phyloP scores from a whole-genome alignment of 2,113 vertebrate species.

The Hippopotamus amphibius region DNA sequence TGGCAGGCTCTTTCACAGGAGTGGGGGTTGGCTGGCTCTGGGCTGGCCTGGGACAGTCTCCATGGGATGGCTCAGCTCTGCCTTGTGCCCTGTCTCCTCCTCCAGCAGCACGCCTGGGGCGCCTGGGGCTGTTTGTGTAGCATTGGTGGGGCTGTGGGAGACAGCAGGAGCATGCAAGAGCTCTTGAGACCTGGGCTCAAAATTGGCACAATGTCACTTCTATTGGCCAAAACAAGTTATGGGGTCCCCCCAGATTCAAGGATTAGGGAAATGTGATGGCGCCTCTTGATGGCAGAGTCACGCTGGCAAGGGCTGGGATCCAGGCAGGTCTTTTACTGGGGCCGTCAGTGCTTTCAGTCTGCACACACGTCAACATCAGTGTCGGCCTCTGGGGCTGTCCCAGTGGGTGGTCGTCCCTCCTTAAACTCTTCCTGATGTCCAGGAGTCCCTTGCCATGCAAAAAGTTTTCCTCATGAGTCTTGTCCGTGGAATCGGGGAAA shows the following conservation, averaged over 20 bases:
- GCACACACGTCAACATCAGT: background rate
- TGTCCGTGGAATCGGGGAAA: background rate
- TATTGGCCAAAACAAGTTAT: background rate
- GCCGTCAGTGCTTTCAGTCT: background rate
- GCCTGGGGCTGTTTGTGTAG: background rate
- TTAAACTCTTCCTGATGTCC: background rate
- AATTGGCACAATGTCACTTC: background rate
- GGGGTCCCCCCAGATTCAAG: background rate
- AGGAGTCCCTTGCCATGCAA: background rate
- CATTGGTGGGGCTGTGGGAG: background rate
- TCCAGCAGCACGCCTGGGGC: too few relatives aligned
- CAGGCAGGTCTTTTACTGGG: background rate
- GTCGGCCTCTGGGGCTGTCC: background rate
- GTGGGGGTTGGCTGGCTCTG: background rate
- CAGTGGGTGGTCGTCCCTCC: background rate
- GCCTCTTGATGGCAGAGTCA: background rate
- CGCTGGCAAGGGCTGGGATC: background rate
- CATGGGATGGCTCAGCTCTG: background rate
- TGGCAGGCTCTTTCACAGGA: background rate
- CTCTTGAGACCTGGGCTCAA: background rate
- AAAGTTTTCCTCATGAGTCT: background rate
- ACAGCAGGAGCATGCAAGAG: background rate
- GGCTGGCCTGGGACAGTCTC: background rate
- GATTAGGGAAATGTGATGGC: background rate
- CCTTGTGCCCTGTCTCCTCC: background rate